phyloP scores from a whole-genome alignment of 2,888 invertebrate species.

The Drosophila limbata region DNA sequence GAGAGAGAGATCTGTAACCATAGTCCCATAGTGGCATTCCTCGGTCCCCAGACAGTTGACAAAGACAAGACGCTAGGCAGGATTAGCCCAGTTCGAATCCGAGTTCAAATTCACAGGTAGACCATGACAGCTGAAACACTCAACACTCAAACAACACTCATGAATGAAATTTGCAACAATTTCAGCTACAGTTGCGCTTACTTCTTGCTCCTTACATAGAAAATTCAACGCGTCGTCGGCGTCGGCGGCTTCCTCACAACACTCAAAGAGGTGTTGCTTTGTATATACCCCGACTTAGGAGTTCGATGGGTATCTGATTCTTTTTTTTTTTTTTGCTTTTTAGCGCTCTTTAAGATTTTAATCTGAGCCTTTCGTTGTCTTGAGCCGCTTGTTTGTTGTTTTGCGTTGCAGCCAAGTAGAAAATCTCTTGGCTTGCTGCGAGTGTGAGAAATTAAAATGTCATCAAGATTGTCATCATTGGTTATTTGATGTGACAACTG shows the following conservation, averaged over 20 bases:
- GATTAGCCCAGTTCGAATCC: conserved; percentile 63
- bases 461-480: conserved; percentile 83
- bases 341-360: conserved; percentile 79
- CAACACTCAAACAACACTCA: conserved; percentile 24
- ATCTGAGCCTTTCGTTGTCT: conserved; percentile 64
- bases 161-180: conserved; percentile 50
- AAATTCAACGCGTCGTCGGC: conserved; percentile 14
- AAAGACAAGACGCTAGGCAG: conserved; percentile 66
- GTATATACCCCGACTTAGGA: conserved; percentile 48
- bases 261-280: conserved; percentile 77
- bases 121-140: conserved; percentile 38
- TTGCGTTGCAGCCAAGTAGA: conserved; percentile 71
- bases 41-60: conserved; percentile 52
- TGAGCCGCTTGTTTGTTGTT: conserved; percentile 57
- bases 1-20: conserved; percentile 48
- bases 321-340: conserved; percentile 47
- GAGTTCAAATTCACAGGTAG: conserved; percentile 52
- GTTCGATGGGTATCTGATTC: conserved; percentile 51
- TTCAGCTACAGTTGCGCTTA: conserved; percentile 27
- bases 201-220: conserved; percentile 19
- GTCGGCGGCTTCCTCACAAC: conserved; percentile 51
- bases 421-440: conserved; percentile 64
- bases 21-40: conserved; percentile 37
- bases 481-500: conserved; percentile 74
- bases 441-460: conserved; percentile 83